Percentiles rank a stretch among this genome's conserved stretches.
phyloP scores from a whole-genome alignment of 1,140 invertebrate species.

The Pentalonia nigronervosa region DNA sequence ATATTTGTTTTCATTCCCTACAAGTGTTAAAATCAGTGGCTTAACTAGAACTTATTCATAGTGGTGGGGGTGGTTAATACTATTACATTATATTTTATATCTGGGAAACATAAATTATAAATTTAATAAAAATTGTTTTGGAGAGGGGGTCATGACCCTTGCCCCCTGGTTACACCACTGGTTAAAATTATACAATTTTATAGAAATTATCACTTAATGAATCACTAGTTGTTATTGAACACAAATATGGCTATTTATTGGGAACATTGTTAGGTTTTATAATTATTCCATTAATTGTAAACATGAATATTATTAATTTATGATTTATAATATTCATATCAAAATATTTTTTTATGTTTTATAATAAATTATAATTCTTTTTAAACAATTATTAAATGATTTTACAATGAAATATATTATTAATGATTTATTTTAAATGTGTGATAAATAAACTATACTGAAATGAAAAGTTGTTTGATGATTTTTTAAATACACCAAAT shows the following conservation, averaged over 20 bases:
- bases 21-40: neutral
- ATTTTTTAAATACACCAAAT: too few relatives aligned
- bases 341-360: conserved; percentile 14
- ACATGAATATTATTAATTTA: neutral
- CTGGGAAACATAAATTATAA: too few relatives aligned
- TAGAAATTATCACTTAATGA: neutral
- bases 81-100: too few relatives aligned
- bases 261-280: neutral
- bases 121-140: too few relatives aligned
- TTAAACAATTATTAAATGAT: neutral
- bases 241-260: neutral
- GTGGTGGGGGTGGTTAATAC: too few relatives aligned
- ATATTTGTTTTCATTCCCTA: neutral
- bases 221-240: neutral
- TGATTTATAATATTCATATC: neutral
- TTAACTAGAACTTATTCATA: neutral
- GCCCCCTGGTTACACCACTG: neutral
- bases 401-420: neutral
- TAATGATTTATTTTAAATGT: neutral
- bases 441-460: neutral
- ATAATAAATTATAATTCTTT: neutral
- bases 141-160: too few relatives aligned
- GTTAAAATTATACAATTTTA: neutral
- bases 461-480: too few relatives aligned
- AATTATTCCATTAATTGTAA: neutral